Evolutionary conservation across 1,140 invertebrate genomes (phyloP), one percentile per base, ranked within the genome.

Genomic region (Delia radicum): DNA sequence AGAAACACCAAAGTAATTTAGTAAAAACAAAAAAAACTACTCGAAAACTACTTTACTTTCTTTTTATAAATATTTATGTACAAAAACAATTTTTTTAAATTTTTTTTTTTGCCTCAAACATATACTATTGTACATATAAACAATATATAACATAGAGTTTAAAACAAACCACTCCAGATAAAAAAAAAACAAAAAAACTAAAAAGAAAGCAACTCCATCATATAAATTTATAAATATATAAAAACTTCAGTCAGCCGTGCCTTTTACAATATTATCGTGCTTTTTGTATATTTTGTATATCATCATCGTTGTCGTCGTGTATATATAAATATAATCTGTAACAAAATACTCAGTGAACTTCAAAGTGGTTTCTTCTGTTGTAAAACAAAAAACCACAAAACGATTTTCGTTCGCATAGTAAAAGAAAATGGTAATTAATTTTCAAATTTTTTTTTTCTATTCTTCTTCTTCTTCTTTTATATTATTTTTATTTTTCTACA

Each of bases 351-450:
- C 29, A 69, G 29, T 69, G 29, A 69, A 69, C 65, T 69, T 31
- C 29, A 69, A 69, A 69, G 65, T 69, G 65, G 65, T 69, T 69
- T 69, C 62, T 10, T 28, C 62, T 65, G 24, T 33, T 55, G 48
- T n/a, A 21, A 55, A 79, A 78, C 63, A 74, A 75, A 78, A 63
- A 74, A 37, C 74, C 72, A 80, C 81, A 81, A 72, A 72, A 74
- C 74, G 69, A 28, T 69, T 74, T 62, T 74, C 74, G 67, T 73
- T 42, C 67, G 73, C 71, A 84, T 82, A 85, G 83, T 83, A 82
- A 83, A 84, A 85, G 81, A 85, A 85, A 83, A 85, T 85, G 83
- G 83, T 85, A 85, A 85, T 85, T 85, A 84, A 80, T 65, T 74
- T 74, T 61, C 18, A 74, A 74, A 74, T 27, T 74, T 74, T 67